phyloP scores from a whole-genome alignment of 2,797 vertebrate genomes.

The Sylvilagus floridanus region DNA sequence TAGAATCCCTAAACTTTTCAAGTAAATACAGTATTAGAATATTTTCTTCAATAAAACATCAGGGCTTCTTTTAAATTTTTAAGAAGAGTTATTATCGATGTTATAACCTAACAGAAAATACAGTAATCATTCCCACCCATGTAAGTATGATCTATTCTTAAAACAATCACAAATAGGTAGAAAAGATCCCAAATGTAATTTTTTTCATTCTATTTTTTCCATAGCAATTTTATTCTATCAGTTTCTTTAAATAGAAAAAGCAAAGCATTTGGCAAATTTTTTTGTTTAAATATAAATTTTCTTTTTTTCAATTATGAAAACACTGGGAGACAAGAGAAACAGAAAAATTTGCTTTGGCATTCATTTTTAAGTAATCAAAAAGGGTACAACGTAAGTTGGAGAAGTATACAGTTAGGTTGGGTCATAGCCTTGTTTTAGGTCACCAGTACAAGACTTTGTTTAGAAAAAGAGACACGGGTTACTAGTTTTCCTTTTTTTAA shows the following conservation, averaged over 20 bases:
- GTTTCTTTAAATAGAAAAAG: conserved; percentile 63
- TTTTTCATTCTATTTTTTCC: conserved; percentile 46
- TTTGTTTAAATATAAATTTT: conserved; percentile 36
- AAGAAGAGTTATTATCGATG: neutral
- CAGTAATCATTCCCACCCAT: neutral
- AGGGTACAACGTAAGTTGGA: conserved; percentile 13
- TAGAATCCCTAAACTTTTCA: conserved; percentile 32
- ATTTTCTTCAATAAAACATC: conserved; percentile 52
- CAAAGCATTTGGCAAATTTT: neutral
- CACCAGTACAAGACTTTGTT: neutral
- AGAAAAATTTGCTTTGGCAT: conserved; percentile 34
- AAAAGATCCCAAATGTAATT: conserved; percentile 38
- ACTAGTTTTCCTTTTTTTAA: conserved; percentile 52
- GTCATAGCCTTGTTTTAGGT: conserved; percentile 18
- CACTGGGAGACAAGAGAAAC: conserved; percentile 37
- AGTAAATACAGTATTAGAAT: conserved; percentile 34
- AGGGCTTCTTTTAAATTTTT: conserved; percentile 48
- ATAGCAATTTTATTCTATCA: conserved; percentile 46
- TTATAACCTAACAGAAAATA: conserved; percentile 34
- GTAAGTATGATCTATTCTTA: conserved; percentile 31
- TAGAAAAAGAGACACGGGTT: conserved; percentile 43
- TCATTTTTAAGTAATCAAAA: conserved; percentile 26
- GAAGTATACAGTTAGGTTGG: conserved; percentile 39
- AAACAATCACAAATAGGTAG: conserved; percentile 41
- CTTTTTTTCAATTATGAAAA: conserved; percentile 38